Conservation (phyloP, 2,888 invertebrate genomes). For the Didymodactylos carnosus region DNA sequence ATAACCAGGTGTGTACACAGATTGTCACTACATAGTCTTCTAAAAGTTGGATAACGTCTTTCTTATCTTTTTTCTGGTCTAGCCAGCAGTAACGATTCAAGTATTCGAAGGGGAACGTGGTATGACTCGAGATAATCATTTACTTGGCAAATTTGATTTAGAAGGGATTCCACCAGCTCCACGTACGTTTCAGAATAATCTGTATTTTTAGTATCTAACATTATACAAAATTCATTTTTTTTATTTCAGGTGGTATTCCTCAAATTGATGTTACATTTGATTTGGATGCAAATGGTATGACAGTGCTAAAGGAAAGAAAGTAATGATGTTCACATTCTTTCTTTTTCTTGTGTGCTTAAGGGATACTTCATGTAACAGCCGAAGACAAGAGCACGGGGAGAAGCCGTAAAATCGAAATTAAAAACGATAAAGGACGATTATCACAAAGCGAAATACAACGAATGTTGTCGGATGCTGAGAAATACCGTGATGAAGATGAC, state of each 20-base stretch:
- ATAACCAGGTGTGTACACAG: slow-evolving; percentile 67
- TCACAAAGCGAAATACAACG: slow-evolving; percentile 79
- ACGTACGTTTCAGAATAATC: too few species aligned
- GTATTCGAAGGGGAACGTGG: slow-evolving; percentile 35
- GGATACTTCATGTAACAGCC: slow-evolving; percentile 75
- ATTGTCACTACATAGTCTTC: not conserved
- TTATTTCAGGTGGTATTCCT: slow-evolving; percentile 70
- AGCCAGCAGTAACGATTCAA: slow-evolving; percentile 64
- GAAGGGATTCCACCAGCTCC: slow-evolving; percentile 80
- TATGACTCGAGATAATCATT: slow-evolving; percentile 41
- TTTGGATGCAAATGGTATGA: slow-evolving; percentile 52
- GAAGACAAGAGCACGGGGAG: slow-evolving; percentile 52
- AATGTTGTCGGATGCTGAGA: slow-evolving; percentile 46
- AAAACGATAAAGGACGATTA: slow-evolving; percentile 59
- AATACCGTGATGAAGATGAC: slow-evolving; percentile 17
- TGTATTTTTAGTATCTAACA: too few species aligned
- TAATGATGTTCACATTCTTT: too few species aligned
- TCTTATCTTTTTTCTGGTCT: not conserved
- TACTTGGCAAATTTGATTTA: slow-evolving; percentile 84
- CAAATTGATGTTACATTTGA: slow-evolving; percentile 39
- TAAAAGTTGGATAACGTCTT: not conserved
- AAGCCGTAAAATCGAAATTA: slow-evolving; percentile 38
- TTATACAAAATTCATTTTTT: too few species aligned
- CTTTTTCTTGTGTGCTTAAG: too few species aligned
- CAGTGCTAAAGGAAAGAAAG: too few species aligned